Conservation (phyloP, 2,113 vertebrate species). For the Synchiropus splendidus region DNA sequence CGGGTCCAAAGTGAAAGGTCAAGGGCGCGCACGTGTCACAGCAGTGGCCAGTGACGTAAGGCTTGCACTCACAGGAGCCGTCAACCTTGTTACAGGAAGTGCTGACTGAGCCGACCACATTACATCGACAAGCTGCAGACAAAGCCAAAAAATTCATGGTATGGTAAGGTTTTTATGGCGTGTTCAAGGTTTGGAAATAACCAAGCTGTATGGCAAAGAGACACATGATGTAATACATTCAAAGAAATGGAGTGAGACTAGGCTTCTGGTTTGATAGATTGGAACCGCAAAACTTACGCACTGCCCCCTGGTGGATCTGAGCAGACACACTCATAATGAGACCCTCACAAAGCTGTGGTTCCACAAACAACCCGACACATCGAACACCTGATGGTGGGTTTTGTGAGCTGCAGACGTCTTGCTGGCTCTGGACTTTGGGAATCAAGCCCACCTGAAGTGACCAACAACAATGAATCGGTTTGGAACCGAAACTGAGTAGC, state of each 20-base stretch:
- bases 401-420: slow-evolving; percentile 67
- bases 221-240: too few species aligned
- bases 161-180: too few species aligned
- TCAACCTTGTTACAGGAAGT: slow-evolving; percentile 68
- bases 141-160: not conserved
- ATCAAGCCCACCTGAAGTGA: slow-evolving; percentile 75
- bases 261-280: not conserved
- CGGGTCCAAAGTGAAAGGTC: slow-evolving; percentile 69
- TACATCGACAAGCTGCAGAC: slow-evolving; percentile 74
- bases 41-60: slow-evolving; percentile 69
- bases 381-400: slow-evolving; percentile 63
- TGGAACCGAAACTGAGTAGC: not conserved
- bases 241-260: too few species aligned
- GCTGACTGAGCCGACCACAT: slow-evolving; percentile 59
- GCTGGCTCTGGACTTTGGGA: slow-evolving; percentile 65
- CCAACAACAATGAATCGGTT: too few species aligned
- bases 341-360: slow-evolving; percentile 57
- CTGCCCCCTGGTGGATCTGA: slow-evolving; percentile 68
- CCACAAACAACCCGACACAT: slow-evolving; percentile 66
- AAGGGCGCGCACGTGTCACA: slow-evolving; percentile 72
- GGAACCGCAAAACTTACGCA: slow-evolving; percentile 56
- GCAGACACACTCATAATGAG: slow-evolving; percentile 74
- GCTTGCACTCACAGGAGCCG: slow-evolving; percentile 76
- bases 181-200: too few species aligned
- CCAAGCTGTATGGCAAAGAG: too few species aligned